Percentiles rank a stretch among this genome's conserved stretches.
Evolutionary conservation across 2,888 invertebrate genomes (phyloP).

Genomic region (Drosophila ezoana): DNA sequence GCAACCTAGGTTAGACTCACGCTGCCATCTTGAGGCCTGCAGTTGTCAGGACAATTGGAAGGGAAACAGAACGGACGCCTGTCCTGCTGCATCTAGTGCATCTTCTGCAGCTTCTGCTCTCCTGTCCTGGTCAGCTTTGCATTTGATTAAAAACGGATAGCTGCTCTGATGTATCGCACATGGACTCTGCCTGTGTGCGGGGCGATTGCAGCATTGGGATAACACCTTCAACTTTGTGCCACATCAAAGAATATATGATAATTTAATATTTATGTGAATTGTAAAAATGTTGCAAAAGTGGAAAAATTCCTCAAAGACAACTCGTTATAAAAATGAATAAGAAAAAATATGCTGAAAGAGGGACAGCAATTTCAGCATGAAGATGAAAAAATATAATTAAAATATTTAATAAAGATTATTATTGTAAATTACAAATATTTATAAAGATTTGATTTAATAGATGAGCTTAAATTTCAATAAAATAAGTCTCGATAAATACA

Average conservation of each 20-base stretch:
- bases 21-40: slow-evolving; percentile 72
- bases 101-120: background rate
- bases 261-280: slow-evolving; percentile 63
- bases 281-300: slow-evolving; percentile 44
- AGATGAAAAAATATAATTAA: background rate
- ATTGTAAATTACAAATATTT: too few relatives aligned
- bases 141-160: slow-evolving; percentile 73
- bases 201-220: slow-evolving; percentile 8
- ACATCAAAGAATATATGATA: slow-evolving; percentile 26
- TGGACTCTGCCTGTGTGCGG: slow-evolving; percentile 12
- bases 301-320: slow-evolving; percentile 37
- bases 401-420: too few relatives aligned
- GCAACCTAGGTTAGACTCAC: slow-evolving; percentile 34
- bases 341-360: slow-evolving; percentile 12
- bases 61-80: slow-evolving; percentile 5
- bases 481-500: too few relatives aligned
- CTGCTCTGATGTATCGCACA: slow-evolving; percentile 51
- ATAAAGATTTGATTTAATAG: too few relatives aligned
- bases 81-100: background rate
- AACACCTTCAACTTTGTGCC: slow-evolving; percentile 37
- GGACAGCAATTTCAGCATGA: background rate
- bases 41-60: slow-evolving; percentile 43
- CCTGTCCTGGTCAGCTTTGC: slow-evolving; percentile 53
- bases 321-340: slow-evolving; percentile 53
- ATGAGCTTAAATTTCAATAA: too few relatives aligned